These are phyloP conservation scores for Pherbina coryleti DNA, from an alignment of 2,888 invertebrate genomes.

Conservation along the genomic window DNA sequence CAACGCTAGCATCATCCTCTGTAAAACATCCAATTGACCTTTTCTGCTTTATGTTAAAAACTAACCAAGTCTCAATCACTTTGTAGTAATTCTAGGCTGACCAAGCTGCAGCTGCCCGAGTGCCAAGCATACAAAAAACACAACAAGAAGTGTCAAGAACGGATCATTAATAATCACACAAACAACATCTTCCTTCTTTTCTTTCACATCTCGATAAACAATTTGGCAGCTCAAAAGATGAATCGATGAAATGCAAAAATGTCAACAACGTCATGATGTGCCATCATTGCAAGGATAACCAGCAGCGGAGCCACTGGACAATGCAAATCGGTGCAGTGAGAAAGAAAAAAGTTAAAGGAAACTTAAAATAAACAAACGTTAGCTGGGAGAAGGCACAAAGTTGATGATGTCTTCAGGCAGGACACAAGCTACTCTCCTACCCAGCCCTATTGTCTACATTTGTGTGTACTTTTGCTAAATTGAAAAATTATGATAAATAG, in stretches of 20 bases:
- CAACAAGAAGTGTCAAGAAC: slow-evolving; percentile 65
- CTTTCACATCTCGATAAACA: slow-evolving; percentile 51
- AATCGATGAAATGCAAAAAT: slow-evolving; percentile 67
- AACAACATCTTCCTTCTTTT: slow-evolving; percentile 47
- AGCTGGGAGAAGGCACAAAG: not conserved
- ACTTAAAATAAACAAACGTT: slow-evolving; percentile 6
- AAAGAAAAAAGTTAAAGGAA: not conserved
- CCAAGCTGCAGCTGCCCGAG: slow-evolving; percentile 63
- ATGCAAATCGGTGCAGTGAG: slow-evolving; percentile 50
- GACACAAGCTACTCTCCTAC: slow-evolving; percentile 6
- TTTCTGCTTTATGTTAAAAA: not conserved
- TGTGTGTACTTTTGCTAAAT: slow-evolving; percentile 60
- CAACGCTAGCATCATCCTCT: not conserved
- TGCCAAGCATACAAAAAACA: slow-evolving; percentile 46
- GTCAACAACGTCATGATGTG: slow-evolving; percentile 49
- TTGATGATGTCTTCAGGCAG: slow-evolving; percentile 40
- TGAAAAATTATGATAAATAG: slow-evolving; percentile 70
- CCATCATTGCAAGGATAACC: not conserved
- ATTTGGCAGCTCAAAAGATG: slow-evolving; percentile 56
- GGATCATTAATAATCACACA: slow-evolving; percentile 64
- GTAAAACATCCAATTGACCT: not conserved
- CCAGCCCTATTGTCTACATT: slow-evolving; percentile 28
- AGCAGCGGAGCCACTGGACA: slow-evolving; percentile 56
- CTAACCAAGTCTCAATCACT: not conserved
- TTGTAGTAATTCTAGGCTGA: slow-evolving; percentile 34